Evolutionary conservation across 2,113 vertebrate genomes (phyloP), one percentile per base, ranked within the genome.

Genomic region (Regulus satrapa): DNA sequence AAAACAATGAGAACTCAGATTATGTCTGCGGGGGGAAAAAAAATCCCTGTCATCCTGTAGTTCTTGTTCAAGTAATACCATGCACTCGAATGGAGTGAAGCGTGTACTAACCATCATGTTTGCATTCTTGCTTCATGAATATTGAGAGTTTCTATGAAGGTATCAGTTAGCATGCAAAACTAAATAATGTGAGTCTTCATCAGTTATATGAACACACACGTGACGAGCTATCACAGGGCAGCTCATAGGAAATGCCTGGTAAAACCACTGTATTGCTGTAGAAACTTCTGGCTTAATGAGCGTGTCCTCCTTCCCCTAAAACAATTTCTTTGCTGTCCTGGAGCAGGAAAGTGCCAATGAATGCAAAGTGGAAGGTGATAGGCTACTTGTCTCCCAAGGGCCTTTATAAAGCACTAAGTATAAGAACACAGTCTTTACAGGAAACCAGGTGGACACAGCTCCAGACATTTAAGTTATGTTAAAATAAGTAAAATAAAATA

Each of bases 401-500:
- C 8, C 11, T 69, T 15, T 34, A n/a, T 14, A 78, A 58, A 80
- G 4, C 9, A 64, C 8, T 36, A 52, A 43, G 14, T 40, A 23
- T 5, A 85, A 62, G 31, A 89, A 38, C 29, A 8, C 1, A 62
- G 13, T 8, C 34, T 79, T 58, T 59, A 49, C 20, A 26, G 34
- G 41, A 77, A 78, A 9, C 6, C 0, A 0, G 25, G 45, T 29
- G 14, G 8, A 93, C 9, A 49, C 1, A 1, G 25, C n/a, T 64
- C 40, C 20, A 55, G 45, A 68, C 3, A 46, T 41, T 41, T 58
- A 74, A 80, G 6, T 36, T 64, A 61, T 2, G 0, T 8, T 73
- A 55, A 49, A 83, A 54, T 32, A 88, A 81, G 34, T 20, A 69
- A n/a, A n/a, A n/a, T n/a, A n/a, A n/a, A n/a, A n/a, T n/a, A 69